These are phyloP conservation scores for Sorex araneus DNA, from an alignment of 2,113 vertebrate species.

Conservation along the genomic window DNA sequence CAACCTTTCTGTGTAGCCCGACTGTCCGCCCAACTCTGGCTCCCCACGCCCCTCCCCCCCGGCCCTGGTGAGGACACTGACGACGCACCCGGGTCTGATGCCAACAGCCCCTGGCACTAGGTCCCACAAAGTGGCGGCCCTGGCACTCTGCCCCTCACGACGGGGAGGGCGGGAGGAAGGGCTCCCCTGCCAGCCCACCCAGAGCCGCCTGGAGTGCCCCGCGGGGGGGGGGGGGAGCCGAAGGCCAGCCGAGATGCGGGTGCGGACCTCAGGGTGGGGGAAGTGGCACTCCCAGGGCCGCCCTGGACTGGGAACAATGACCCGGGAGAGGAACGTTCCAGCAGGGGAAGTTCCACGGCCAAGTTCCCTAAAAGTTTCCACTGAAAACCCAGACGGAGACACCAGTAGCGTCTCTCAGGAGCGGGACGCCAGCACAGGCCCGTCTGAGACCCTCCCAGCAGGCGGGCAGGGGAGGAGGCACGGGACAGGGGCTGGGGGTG, in stretches of 20 bases:
- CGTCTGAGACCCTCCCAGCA: too few relatives aligned
- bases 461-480: too few relatives aligned
- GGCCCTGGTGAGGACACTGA: not conserved
- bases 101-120: not conserved
- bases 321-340: slow-evolving; percentile 45
- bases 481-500: too few relatives aligned
- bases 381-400: not conserved
- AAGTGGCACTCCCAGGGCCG: not conserved
- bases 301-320: slow-evolving; percentile 35
- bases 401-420: too few relatives aligned
- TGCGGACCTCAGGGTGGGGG: too few relatives aligned
- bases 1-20: not conserved
- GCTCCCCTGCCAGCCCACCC: not conserved
- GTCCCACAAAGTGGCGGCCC: not conserved
- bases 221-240: too few relatives aligned
- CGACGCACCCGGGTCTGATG: not conserved
- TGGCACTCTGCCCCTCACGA: not conserved
- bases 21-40: not conserved
- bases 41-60: not conserved
- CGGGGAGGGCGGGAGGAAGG: accelerated
- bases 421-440: too few relatives aligned
- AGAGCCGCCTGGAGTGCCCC: not conserved
- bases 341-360: slow-evolving; percentile 40
- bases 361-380: slow-evolving; percentile 64
- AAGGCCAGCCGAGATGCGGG: too few relatives aligned